These are phyloP conservation scores for Chaetodon auriga DNA, from an alignment of 2,113 vertebrate genomes.

Conservation along the genomic window DNA sequence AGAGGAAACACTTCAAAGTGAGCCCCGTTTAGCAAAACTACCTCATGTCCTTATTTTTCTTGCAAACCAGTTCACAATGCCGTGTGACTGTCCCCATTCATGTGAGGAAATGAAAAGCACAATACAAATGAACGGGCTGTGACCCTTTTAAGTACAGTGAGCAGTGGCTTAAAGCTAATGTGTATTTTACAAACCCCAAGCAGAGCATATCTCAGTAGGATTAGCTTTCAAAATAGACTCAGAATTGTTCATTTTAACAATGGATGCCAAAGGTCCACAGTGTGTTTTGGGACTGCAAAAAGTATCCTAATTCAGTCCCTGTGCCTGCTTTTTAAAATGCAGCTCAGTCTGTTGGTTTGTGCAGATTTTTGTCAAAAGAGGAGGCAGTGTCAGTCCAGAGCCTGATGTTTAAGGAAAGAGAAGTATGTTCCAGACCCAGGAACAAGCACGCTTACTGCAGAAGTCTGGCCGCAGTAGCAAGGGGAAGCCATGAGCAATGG, in stretches of 20 bases:
- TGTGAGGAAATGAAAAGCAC: slow-evolving; percentile 47
- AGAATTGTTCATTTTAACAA: neutral
- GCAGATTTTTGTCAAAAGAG: neutral
- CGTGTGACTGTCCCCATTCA: slow-evolving; percentile 2
- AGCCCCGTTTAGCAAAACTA: slow-evolving; percentile 27
- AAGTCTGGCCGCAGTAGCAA: slow-evolving; percentile 63
- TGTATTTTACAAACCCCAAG: slow-evolving; percentile 17
- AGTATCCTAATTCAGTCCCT: neutral
- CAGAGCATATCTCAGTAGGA: neutral
- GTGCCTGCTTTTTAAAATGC: neutral
- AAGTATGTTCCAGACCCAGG: slow-evolving; percentile 54
- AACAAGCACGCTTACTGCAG: slow-evolving; percentile 48
- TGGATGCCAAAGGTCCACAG: neutral
- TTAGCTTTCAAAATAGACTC: neutral
- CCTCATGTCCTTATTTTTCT: slow-evolving; percentile 30
- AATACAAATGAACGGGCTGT: slow-evolving; percentile 13
- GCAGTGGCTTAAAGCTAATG: slow-evolving; percentile 19
- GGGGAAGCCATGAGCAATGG: slow-evolving; percentile 82
- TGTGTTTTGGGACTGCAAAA: neutral
- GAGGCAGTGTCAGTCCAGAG: neutral
- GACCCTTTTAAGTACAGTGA: neutral
- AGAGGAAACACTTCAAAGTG: slow-evolving; percentile 45
- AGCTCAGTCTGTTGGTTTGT: neutral
- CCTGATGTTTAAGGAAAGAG: slow-evolving; percentile 34
- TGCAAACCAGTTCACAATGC: slow-evolving; percentile 17